Evolutionary conservation across 2,797 vertebrate species (phyloP), one percentile per base, ranked within the genome.

Genomic region (Malacoraja senta): DNA sequence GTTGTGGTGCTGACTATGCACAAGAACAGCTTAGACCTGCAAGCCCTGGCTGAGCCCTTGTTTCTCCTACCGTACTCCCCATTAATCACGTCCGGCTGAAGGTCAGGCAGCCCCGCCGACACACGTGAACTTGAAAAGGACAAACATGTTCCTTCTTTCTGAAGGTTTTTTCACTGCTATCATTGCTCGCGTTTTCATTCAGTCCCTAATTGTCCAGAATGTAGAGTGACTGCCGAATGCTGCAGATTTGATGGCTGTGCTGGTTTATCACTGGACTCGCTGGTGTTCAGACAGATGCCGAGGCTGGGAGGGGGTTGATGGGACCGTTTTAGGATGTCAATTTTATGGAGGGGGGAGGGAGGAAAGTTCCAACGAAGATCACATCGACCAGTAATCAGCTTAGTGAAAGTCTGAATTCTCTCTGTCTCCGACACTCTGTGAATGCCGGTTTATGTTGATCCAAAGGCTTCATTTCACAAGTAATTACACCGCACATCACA

Each of bases 291-390:
- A 58, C 90, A 92, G 90, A 76, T 92, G 90, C 71, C 76, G 38
- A 76, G 68, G 90, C 38, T 76, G 26, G 72, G 53, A 71, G 90
- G 71, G 90, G 90, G 90, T 76, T 92, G 90, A 76, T 92, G 71
- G 90, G 53, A 92, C 58, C 29, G 68, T 53, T 76, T 92, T 38
- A 76, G 90, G 24, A 92, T 53, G 21, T 63, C 53, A 3, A 53
- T n/a, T 21, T 72, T 72, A 24, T 7, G 9, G 32, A 24, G 32
- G n/a, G 29, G 81, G 44, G 65, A 13, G 29, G 13, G 13, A 7
- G 71, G 32, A 53, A n/a, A 76, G 58, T 44, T 7, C 53, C 68
- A 53, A 29, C 13, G 17, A 38, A 3, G 24, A 58, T 29, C 26
- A n/a, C 24, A 71, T n/a, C n/a, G 26, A 26, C 15, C 38, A 8